Conservation (phyloP, 2,113 vertebrate species). For the Lichenostomus cassidix region DNA sequence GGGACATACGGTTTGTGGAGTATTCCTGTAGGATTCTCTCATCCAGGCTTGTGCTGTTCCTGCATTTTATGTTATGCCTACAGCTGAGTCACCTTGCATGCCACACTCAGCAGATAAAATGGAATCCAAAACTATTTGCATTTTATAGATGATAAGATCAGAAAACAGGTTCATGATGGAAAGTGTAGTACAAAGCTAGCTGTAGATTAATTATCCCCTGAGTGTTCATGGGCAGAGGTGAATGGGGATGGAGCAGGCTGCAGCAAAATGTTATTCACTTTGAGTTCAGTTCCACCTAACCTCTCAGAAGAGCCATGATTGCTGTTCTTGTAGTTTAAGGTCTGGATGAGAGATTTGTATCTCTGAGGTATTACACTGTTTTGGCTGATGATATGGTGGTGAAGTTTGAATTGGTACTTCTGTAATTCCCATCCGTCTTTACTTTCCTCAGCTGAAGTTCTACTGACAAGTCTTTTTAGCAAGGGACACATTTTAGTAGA, state of each 20-base stretch:
- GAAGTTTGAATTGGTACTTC: not conserved
- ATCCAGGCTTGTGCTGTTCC: not conserved
- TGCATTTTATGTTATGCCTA: fast-evolving
- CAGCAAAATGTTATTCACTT: not conserved
- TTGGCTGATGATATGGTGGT: not conserved
- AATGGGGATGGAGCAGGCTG: not conserved
- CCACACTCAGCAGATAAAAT: not conserved
- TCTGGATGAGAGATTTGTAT: not conserved
- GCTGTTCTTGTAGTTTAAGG: not conserved
- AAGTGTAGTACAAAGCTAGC: not conserved
- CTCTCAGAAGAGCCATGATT: not conserved
- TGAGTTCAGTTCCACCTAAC: not conserved
- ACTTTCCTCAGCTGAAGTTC: not conserved
- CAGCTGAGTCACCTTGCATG: not conserved
- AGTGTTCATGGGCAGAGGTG: not conserved
- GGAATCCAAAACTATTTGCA: not conserved
- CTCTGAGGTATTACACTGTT: not conserved
- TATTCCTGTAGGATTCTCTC: not conserved
- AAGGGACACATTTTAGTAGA: not conserved
- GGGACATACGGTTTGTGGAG: fast-evolving
- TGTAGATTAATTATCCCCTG: not conserved
- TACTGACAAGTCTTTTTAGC: not conserved
- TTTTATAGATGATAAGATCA: not conserved
- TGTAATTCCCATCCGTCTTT: not conserved
- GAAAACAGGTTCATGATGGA: not conserved